Conservation (phyloP, 2,888 invertebrate species). For the Drosophila diplacantha region DNA sequence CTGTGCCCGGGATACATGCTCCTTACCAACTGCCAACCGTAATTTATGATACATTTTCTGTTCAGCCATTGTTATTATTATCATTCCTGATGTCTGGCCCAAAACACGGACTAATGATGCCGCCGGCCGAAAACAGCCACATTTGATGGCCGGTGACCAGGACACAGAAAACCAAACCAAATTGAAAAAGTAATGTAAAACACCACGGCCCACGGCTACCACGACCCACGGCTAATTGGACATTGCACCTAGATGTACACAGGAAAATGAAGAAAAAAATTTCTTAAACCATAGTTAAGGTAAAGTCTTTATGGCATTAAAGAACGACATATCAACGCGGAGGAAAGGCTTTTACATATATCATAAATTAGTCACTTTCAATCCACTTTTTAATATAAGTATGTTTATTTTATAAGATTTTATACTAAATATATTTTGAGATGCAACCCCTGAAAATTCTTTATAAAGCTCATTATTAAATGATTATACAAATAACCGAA, state of each 20-base stretch:
- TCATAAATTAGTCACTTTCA: not conserved
- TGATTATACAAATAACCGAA: too few species aligned
- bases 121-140: constrained; percentile 22
- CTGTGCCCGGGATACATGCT: constrained; percentile 18
- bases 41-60: constrained; percentile 43
- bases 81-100: constrained; percentile 30
- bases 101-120: constrained; percentile 40
- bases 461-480: not conserved
- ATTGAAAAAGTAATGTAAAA: constrained; percentile 2
- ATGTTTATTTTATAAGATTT: not conserved
- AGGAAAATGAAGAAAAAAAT: not conserved
- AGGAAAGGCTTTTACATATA: not conserved
- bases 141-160: constrained; percentile 22
- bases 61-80: constrained; percentile 18
- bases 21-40: constrained; percentile 27
- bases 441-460: too few species aligned
- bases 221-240: constrained; percentile 42
- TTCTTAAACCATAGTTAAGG: not conserved
- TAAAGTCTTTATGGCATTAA: not conserved
- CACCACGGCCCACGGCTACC: constrained; percentile 5
- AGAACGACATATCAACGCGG: not conserved
- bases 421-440: not conserved
- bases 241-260: constrained; percentile 5
- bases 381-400: not conserved
- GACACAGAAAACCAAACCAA: constrained; percentile 19